Percentiles rank a stretch among this genome's conserved stretches.
These are phyloP conservation scores for Drosophila ambigua DNA, from an alignment of 1,140 invertebrate species.

Conservation along the genomic window DNA sequence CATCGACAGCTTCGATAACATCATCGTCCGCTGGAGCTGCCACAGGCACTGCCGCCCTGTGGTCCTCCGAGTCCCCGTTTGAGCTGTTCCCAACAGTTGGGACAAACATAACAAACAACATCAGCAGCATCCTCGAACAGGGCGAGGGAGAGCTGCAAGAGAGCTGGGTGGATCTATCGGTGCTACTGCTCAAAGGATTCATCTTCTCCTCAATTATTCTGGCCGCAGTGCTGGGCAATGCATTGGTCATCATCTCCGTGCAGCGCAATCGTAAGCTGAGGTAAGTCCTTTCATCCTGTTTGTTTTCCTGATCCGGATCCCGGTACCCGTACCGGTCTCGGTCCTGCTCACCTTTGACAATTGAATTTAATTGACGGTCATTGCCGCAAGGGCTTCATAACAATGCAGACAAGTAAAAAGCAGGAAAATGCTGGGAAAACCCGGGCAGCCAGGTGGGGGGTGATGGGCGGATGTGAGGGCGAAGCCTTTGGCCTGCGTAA, in stretches of 20 bases:
- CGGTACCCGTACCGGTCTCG: too few relatives aligned
- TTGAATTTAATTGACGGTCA: conserved; percentile 45
- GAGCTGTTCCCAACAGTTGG: conserved; percentile 59
- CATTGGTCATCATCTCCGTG: conserved; percentile 91
- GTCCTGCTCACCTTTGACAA: conserved; percentile 6
- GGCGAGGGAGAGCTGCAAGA: conserved; percentile 49
- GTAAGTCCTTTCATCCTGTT: conserved; percentile 59
- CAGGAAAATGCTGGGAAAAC: too few relatives aligned
- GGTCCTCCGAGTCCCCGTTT: conserved; percentile 38
- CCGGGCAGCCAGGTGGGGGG: neutral
- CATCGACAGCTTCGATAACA: conserved; percentile 33
- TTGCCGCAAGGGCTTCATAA: conserved; percentile 23
- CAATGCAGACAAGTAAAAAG: conserved; percentile 16
- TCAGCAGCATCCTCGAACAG: conserved; percentile 42
- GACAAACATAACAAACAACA: conserved; percentile 59
- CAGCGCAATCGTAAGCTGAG: conserved; percentile 82
- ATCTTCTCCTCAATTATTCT: conserved; percentile 93
- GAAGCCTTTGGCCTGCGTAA: conserved; percentile 28
- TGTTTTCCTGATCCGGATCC: neutral
- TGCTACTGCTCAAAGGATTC: conserved; percentile 88
- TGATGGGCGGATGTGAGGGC: neutral
- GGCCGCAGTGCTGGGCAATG: conserved; percentile 94
- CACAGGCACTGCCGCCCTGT: neutral
- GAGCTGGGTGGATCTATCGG: conserved; percentile 85
- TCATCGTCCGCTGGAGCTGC: too few relatives aligned